Conservation (phyloP, 2,888 invertebrate species). For the Sepioteuthis lessoniana region DNA sequence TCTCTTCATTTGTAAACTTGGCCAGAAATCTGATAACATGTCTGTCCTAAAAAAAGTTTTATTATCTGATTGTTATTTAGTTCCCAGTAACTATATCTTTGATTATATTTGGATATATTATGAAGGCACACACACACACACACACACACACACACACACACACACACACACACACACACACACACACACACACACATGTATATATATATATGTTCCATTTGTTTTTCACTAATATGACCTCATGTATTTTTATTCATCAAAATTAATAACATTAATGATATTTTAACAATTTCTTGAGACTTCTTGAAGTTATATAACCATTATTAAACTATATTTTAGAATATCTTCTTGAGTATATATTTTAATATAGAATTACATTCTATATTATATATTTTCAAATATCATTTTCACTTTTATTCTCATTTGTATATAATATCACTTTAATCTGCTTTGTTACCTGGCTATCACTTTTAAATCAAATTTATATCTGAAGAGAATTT, state of each 20-base stretch:
- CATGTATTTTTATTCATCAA: neutral
- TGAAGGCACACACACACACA: no score
- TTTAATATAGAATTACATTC: neutral
- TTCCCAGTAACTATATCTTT: neutral
- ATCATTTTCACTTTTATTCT: no score
- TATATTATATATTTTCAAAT: neutral
- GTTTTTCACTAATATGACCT: neutral
- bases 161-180: no score
- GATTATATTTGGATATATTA: neutral
- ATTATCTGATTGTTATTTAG: neutral
- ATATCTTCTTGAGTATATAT: neutral
- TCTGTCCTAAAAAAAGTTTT: neutral
- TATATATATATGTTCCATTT: no score
- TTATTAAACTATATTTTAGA: neutral
- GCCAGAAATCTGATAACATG: neutral
- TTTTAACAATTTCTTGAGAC: neutral
- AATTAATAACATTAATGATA: neutral
- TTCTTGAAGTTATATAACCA: neutral
- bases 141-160: no score
- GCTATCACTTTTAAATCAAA: neutral
- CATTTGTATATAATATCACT: no score
- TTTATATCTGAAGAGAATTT: neutral
- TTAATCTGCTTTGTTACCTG: neutral
- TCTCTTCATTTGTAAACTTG: constrained; percentile 42
- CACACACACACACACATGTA: no score